Percentiles rank a stretch among this genome's conserved stretches.
Evolutionary conservation across 2,797 vertebrate genomes (phyloP).

Genomic region (Microtus californicus): DNA sequence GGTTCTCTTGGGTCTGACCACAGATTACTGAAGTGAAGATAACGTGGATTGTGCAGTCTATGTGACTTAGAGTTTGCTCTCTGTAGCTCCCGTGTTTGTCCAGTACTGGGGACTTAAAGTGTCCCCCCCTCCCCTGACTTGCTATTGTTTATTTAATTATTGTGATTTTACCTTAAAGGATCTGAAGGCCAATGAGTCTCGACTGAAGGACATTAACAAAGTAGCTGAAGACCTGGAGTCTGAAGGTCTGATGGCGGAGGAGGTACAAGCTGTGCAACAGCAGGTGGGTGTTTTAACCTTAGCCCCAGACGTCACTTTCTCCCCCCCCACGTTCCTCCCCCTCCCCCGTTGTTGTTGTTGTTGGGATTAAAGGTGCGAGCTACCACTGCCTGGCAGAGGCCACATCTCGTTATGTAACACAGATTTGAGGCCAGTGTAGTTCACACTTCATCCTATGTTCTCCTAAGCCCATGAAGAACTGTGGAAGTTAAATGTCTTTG

Average conservation of each 20-base stretch:
- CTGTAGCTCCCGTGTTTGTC: neutral
- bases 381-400: no score
- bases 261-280: conserved; percentile 93
- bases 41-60: accelerated
- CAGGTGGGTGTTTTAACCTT: conserved; percentile 80
- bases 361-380: no score
- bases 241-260: conserved; percentile 98
- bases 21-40: neutral
- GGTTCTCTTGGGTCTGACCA: neutral
- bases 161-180: conserved; percentile 88
- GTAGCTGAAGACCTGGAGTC: conserved; percentile 98
- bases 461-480: no score
- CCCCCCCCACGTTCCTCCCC: no score
- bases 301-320: accelerated
- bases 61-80: neutral
- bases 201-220: conserved; percentile 99
- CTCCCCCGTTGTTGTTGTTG: no score
- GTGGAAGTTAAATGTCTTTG: neutral
- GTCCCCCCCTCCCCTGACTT: neutral
- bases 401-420: no score
- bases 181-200: conserved; percentile 98
- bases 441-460: no score
- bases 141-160: neutral
- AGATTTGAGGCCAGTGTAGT: no score
- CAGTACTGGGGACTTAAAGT: neutral